These are phyloP conservation scores for Plectropomus leopardus DNA, from an alignment of 2,113 vertebrate genomes.

Conservation along the genomic window DNA sequence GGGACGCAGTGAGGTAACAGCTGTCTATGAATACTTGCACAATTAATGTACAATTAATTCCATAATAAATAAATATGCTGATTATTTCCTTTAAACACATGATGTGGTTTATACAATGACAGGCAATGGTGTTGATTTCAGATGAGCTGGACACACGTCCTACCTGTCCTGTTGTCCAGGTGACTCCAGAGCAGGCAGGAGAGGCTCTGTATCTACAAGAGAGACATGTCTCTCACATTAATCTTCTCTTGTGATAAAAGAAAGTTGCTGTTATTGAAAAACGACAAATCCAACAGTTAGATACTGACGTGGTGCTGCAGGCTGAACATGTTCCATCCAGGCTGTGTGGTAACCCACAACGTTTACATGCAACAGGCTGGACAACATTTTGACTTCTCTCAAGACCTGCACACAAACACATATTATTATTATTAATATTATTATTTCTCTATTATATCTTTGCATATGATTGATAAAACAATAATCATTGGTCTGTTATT, in stretches of 20 bases:
- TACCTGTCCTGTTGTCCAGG: slow-evolving; percentile 70
- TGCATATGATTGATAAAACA: too few species aligned
- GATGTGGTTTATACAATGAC: background rate
- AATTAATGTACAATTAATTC: background rate
- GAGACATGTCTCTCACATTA: slow-evolving; percentile 13
- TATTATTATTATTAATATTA: too few species aligned
- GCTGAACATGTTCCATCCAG: slow-evolving; percentile 96
- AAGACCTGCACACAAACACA: slow-evolving; percentile 88
- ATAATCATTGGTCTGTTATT: background rate
- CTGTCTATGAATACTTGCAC: too few species aligned
- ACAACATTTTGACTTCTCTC: slow-evolving; percentile 95
- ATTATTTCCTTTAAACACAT: background rate
- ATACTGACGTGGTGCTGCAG: slow-evolving; percentile 69
- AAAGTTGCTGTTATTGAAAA: background rate
- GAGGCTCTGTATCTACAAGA: slow-evolving; percentile 65
- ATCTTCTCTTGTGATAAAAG: background rate
- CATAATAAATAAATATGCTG: background rate
- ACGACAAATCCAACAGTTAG: background rate
- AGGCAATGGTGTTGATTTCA: background rate
- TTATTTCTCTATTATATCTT: too few species aligned
- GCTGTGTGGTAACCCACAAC: slow-evolving; percentile 98
- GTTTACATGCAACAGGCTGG: slow-evolving; percentile 92
- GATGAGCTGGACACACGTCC: background rate
- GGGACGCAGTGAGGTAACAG: too few species aligned
- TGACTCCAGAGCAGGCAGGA: slow-evolving; percentile 74